Evolutionary conservation across 1,140 invertebrate genomes (phyloP), one percentile per base, ranked within the genome.

Genomic region (Battus philenor): DNA sequence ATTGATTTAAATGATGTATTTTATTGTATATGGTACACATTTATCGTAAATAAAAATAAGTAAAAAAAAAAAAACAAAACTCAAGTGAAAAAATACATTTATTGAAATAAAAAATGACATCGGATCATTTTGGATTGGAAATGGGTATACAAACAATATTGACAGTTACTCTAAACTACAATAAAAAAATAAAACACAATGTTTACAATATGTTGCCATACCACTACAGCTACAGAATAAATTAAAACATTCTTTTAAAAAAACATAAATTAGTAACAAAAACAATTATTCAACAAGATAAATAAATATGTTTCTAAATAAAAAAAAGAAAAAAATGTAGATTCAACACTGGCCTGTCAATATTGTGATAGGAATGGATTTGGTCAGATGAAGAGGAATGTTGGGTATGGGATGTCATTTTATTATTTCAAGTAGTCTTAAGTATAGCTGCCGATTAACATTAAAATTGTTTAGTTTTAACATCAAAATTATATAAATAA

Each of bases 21-120:
- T n/a, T n/a, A n/a, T n/a, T n/a, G n/a, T n/a, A n/a, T n/a, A n/a
- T n/a, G n/a, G n/a, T n/a, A n/a, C n/a, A n/a, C n/a, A n/a, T n/a
- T n/a, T n/a, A n/a, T n/a, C n/a, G n/a, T n/a, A n/a, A n/a, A n/a
- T n/a, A n/a, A n/a, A n/a, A n/a, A n/a, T n/a, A n/a, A 62, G 63
- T 70, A 62, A 65, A 55, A 72, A 75, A 73, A 57, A 65, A 59
- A 58, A 61, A 68, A 50, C 58, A 61, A 68, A 52, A 59, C 20
- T 49, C 53, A 54, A 50, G 57, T 59, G 47, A 53, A 71, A 66
- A n/a, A 75, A 78, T 80, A 80, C 76, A 70, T 81, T 84, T 84
- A 84, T 84, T 84, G 80, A 84, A 84, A 84, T 81, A 84, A 80
- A 78, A 69, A 81, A 84, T 81, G 77, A 84, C 80, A 84, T 79